These are phyloP conservation scores for Atherinomorus stipes DNA, from an alignment of 2,113 vertebrate species.

Conservation along the genomic window DNA sequence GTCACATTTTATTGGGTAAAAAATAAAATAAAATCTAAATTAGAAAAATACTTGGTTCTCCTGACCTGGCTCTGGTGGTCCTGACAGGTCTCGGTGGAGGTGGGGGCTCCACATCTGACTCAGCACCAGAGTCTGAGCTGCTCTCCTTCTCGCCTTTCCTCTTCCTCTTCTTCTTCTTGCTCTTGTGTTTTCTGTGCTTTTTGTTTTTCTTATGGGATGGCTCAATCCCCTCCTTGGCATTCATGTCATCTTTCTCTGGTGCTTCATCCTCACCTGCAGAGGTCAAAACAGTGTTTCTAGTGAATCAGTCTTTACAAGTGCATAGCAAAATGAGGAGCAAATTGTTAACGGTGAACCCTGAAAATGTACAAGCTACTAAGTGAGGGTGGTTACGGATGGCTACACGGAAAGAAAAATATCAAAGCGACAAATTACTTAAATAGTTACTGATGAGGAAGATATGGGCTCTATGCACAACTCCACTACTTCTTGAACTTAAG, in stretches of 20 bases:
- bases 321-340: not conserved
- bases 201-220: conserved; percentile 92
- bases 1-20: too few species aligned
- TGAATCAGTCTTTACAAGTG: not conserved
- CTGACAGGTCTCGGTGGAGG: conserved; percentile 56
- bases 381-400: not conserved
- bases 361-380: not conserved
- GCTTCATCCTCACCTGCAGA: conserved; percentile 76
- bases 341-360: not conserved
- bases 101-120: conserved; percentile 83
- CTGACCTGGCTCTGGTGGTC: conserved; percentile 83
- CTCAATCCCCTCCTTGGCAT: conserved; percentile 83
- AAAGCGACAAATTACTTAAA: not conserved
- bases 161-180: conserved; percentile 95
- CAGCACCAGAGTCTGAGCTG: conserved; percentile 85
- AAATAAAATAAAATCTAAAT: too few species aligned
- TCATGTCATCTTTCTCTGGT: conserved; percentile 81
- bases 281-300: conserved; percentile 11
- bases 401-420: not conserved
- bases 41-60: not conserved
- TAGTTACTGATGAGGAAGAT: not conserved
- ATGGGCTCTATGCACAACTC: too few species aligned
- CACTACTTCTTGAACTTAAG: too few species aligned
- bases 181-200: conserved; percentile 98
- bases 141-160: conserved; percentile 92